Percentiles rank a stretch among this genome's conserved stretches.
phyloP scores from a whole-genome alignment of 2,113 vertebrate genomes.

The Podarcis raffonei region DNA sequence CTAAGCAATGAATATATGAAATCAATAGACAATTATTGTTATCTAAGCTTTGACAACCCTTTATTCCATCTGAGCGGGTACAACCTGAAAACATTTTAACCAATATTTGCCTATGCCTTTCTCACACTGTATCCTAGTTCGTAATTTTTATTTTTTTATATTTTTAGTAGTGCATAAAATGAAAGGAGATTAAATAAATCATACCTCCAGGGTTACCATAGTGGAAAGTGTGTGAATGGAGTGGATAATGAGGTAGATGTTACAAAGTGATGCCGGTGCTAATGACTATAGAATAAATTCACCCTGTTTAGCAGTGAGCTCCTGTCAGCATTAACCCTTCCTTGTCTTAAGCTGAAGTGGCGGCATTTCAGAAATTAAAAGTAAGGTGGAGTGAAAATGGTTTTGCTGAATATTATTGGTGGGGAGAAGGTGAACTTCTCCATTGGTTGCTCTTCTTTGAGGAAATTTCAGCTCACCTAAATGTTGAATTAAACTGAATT shows the following conservation, averaged over 20 bases:
- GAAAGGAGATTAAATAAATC: constrained; percentile 52
- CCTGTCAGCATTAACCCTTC: background rate
- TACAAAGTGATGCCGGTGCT: background rate
- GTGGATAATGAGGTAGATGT: constrained; percentile 3
- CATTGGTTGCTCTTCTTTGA: background rate
- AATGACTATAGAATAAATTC: background rate
- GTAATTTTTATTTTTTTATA: background rate
- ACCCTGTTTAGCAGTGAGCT: accelerated
- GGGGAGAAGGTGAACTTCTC: background rate
- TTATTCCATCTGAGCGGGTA: constrained; percentile 39
- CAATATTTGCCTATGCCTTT: constrained; percentile 35
- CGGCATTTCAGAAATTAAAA: constrained; percentile 2
- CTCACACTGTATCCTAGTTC: background rate
- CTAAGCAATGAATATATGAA: background rate
- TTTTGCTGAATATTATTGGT: background rate
- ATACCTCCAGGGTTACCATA: background rate
- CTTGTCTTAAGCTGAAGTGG: background rate
- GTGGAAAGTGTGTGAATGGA: constrained; percentile 27
- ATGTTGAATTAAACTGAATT: background rate
- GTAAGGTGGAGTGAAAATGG: background rate
- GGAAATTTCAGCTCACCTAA: background rate
- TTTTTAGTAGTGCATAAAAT: constrained; percentile 21
- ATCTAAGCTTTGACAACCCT: constrained; percentile 1
- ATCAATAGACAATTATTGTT: background rate
- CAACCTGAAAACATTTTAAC: constrained; percentile 53